These are phyloP conservation scores for Solea solea DNA, from an alignment of 2,113 vertebrate species.

Conservation along the genomic window DNA sequence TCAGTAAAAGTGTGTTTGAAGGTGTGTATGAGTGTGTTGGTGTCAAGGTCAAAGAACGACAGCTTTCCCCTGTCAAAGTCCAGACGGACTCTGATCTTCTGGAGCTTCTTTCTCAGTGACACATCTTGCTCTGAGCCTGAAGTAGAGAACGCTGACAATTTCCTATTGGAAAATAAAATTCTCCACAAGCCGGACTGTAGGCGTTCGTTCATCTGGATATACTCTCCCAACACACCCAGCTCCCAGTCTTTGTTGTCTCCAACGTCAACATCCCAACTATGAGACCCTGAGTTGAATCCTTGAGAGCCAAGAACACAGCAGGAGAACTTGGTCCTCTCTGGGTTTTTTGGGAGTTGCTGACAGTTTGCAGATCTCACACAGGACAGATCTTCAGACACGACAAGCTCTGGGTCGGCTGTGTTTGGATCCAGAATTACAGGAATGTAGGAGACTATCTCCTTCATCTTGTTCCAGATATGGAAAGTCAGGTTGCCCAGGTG, in stretches of 20 bases:
- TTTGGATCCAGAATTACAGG: constrained; percentile 60
- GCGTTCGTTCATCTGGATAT: not conserved
- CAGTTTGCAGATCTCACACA: not conserved
- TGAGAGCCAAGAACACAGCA: constrained; percentile 27
- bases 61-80: constrained; percentile 42
- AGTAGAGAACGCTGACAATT: constrained; percentile 24
- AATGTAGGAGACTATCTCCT: constrained; percentile 17
- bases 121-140: constrained; percentile 10
- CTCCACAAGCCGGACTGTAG: constrained; percentile 39
- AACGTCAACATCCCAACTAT: constrained; percentile 37
- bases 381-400: constrained; percentile 27
- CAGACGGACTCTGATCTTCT: constrained; percentile 28
- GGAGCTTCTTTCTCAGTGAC: not conserved
- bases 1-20: constrained; percentile 45
- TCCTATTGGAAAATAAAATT: constrained; percentile 26
- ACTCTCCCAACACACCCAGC: constrained; percentile 39
- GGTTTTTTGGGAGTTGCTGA: constrained; percentile 26
- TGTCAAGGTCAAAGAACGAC: constrained; percentile 26
- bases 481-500: constrained; percentile 56
- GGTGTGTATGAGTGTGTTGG: constrained; percentile 43
- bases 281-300: constrained; percentile 38
- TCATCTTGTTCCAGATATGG: constrained; percentile 50
- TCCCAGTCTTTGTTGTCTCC: constrained; percentile 54
- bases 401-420: constrained; percentile 26
- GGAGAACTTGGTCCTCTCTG: constrained; percentile 30